A percentile compares a stretch with the other conserved stretches of the same genome.
phyloP scores from a whole-genome alignment of 1,140 invertebrate species.

The Anastatus disparis region DNA sequence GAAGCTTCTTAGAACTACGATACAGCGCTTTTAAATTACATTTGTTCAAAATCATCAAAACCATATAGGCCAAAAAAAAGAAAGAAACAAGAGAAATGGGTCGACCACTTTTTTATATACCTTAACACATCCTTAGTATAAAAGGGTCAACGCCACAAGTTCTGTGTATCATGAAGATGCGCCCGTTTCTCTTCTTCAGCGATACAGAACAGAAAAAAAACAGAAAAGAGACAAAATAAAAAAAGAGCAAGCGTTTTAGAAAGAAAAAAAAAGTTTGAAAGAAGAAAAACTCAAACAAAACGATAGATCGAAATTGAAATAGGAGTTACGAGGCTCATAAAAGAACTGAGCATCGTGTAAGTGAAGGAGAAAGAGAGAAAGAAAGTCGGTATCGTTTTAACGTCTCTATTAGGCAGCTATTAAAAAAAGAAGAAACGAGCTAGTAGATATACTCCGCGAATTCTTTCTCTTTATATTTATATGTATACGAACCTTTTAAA shows the following conservation, averaged over 20 bases:
- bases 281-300: conserved; percentile 18
- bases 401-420: conserved; percentile 65
- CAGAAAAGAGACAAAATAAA: no score
- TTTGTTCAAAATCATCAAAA: conserved; percentile 12
- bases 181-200: not conserved
- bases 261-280: not conserved
- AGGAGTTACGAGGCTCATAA: conserved; percentile 30
- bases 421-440: no score
- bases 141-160: no score
- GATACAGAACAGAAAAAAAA: not conserved
- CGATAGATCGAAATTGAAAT: conserved; percentile 32
- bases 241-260: not conserved
- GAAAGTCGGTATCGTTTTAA: conserved; percentile 61
- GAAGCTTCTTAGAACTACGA: not conserved
- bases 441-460: no score
- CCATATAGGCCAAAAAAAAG: conserved; percentile 1
- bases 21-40: conserved; percentile 8
- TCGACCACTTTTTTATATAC: conserved; percentile 21
- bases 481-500: not conserved
- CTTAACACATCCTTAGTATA: not conserved
- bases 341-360: conserved; percentile 53
- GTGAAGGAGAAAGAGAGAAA: conserved; percentile 41
- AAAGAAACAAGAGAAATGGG: no score
- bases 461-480: not conserved
- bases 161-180: no score